Evolutionary conservation across 2,113 vertebrate species (phyloP).

Genomic region (Hippocampus mohnikei): DNA sequence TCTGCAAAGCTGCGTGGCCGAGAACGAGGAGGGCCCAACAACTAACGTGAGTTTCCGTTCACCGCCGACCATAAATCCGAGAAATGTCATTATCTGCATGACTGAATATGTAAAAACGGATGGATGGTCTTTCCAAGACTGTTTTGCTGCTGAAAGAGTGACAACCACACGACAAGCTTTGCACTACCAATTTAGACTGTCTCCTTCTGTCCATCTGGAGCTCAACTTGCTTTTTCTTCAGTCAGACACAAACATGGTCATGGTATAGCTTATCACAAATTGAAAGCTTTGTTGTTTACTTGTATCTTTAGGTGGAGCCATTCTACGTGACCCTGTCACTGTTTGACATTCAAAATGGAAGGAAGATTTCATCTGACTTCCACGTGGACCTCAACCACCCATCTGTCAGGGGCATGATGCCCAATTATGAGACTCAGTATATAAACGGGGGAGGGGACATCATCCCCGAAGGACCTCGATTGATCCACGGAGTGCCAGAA

Average conservation of each 20-base stretch:
- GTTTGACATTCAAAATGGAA: conserved; percentile 89
- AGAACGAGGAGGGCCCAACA: conserved; percentile 96
- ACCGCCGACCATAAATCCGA: conserved; percentile 8
- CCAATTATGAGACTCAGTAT: conserved; percentile 64
- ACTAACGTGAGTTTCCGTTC: conserved; percentile 81
- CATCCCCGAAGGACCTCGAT: conserved; percentile 62
- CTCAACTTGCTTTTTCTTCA: conserved; percentile 49
- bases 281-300: neutral
- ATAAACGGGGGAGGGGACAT: conserved; percentile 79
- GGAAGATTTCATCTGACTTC: conserved; percentile 96
- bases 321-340: conserved; percentile 93
- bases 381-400: conserved; percentile 92
- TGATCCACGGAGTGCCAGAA: conserved; percentile 75
- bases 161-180: conserved; percentile 40
- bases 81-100: conserved; percentile 24
- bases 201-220: conserved; percentile 44
- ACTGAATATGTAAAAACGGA: conserved; percentile 13
- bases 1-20: conserved; percentile 93
- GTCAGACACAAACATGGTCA: neutral
- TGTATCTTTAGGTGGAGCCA: conserved; percentile 84
- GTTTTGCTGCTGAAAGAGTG: conserved; percentile 6
- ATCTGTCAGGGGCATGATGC: conserved; percentile 86
- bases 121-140: conserved; percentile 5
- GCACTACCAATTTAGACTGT: neutral
- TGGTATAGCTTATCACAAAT: neutral